Evolutionary conservation across 2,888 invertebrate species (phyloP), one percentile per base, ranked within the genome.

Genomic region (Polyommatus icarus): DNA sequence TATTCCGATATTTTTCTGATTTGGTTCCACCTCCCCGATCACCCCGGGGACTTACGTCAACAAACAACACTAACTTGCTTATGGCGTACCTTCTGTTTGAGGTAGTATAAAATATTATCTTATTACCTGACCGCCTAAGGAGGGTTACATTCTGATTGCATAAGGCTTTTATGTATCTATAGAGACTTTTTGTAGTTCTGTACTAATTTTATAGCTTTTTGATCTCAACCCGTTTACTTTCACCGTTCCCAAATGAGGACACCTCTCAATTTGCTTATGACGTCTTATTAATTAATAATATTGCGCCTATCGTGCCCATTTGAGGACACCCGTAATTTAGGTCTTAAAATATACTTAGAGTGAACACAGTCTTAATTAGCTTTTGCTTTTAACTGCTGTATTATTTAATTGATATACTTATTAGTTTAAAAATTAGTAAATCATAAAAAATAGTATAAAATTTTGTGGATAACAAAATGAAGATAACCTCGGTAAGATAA

Each of bases 11-110:
- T 67, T 29, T 67, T 24, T 67, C 32, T 67, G 29, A 29, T 67
- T 32, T 67, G 32, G 15, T 67, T 67, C 67, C 29, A 29, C 67
- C 15, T 29, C 29, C 29, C 61, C 24, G 24, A 67, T 67, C 61
- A 67, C 29, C 67, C 67, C 15, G 18, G 67, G 67, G 67, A 67
- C 32, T 67, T 67, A 6, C 29, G 67, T 67, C 67, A 67, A 67
- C 67, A 67, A 67, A 67, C 29, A 67, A 67, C 15, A 67, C 67
- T 67, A 67, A 67, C 67, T 67, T 67, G 20, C 67, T 67, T 67
- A 61, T 59, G 20, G 59, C 24, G 61, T 61, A 6, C 29, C 67
- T 67, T 67, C 29, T 67, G 67, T 67, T 67, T 67, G 67, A 18
- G 61, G 24, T 24, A 61, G 67, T 32, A 67, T 67, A 67, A 29